Conservation (phyloP, 2,797 vertebrate species). For the Chaetodon trifasciatus region DNA sequence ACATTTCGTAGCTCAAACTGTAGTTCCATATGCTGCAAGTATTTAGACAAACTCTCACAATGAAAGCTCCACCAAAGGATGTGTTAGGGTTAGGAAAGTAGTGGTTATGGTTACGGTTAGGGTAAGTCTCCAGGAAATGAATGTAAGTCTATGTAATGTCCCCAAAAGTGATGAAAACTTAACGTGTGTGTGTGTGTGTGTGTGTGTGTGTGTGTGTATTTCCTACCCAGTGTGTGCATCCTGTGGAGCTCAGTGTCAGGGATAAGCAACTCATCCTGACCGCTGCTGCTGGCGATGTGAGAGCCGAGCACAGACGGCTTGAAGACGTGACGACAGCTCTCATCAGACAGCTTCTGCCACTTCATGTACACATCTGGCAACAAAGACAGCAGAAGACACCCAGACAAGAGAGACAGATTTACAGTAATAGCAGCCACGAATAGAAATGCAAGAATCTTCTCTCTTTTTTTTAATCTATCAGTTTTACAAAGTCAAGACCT, state of each 20-base stretch:
- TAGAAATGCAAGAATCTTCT: not conserved
- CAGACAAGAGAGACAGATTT: not conserved
- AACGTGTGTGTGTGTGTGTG: too few relatives aligned
- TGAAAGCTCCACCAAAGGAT: not conserved
- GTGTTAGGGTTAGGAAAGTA: too few relatives aligned
- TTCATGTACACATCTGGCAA: constrained; percentile 82
- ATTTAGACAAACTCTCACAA: not conserved
- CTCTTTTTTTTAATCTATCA: not conserved
- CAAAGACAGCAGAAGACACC: constrained; percentile 13
- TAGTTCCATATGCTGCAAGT: not conserved
- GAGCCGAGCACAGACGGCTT: constrained; percentile 75
- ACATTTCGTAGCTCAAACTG: not conserved
- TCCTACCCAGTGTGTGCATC: constrained; percentile 81
- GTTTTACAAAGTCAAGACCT: not conserved
- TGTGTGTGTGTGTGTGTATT: not conserved
- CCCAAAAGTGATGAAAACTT: too few relatives aligned
- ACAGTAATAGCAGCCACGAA: not conserved
- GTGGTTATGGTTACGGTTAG: too few relatives aligned
- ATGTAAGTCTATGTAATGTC: too few relatives aligned
- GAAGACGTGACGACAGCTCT: constrained; percentile 77
- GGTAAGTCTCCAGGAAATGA: too few relatives aligned
- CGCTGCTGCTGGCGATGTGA: constrained; percentile 52
- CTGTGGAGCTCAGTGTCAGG: constrained; percentile 83
- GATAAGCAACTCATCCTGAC: constrained; percentile 82
- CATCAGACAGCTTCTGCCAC: constrained; percentile 74